These are phyloP conservation scores for Procavia capensis DNA, from an alignment of 2,113 vertebrate species.

Conservation along the genomic window DNA sequence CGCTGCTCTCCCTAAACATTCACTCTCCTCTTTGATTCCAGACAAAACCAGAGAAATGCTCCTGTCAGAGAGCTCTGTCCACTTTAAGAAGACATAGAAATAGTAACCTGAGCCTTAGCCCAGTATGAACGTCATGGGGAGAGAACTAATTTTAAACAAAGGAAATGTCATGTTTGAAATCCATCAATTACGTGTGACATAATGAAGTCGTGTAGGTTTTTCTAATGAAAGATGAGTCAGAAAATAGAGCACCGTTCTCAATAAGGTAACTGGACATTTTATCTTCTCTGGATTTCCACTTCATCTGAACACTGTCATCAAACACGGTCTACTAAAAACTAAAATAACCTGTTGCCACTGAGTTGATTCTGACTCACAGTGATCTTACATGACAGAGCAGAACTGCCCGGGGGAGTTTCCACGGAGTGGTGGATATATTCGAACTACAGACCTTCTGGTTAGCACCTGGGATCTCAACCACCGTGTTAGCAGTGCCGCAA, in stretches of 20 bases:
- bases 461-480: no score
- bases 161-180: not conserved
- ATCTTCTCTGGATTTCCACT: not conserved
- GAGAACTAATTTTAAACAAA: not conserved
- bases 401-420: no score
- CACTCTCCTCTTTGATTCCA: not conserved
- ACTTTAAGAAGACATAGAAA: not conserved
- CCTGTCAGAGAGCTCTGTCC: fast-evolving
- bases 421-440: no score
- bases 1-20: not conserved
- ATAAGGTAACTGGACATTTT: not conserved
- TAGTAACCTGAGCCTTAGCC: not conserved
- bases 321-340: not conserved
- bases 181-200: not conserved
- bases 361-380: no score
- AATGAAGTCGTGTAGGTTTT: not conserved
- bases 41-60: not conserved
- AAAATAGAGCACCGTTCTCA: conserved; percentile 6
- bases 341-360: no score
- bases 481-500: no score
- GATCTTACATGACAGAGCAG: no score
- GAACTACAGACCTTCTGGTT: no score
- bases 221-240: not conserved
- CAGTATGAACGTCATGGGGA: fast-evolving
- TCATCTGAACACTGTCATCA: not conserved